Evolutionary conservation across 2,113 vertebrate species (phyloP).

Genomic region (Myiopsitta monachus): DNA sequence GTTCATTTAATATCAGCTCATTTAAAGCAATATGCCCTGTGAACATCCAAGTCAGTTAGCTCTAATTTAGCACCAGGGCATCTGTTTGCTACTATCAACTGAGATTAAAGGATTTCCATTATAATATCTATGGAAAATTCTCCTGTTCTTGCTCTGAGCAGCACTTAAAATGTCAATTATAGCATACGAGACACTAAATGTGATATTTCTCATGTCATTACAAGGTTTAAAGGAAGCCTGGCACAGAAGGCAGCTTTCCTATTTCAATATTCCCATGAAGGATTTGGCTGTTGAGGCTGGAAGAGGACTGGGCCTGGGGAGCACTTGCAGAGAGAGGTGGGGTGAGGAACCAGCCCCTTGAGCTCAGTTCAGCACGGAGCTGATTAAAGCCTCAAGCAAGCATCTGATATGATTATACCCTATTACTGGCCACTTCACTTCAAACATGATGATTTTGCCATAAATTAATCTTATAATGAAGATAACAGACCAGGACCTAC

Average conservation of each 20-base stretch:
- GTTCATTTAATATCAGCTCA: neutral
- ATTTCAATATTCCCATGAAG: neutral
- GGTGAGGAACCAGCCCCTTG: neutral
- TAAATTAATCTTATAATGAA: neutral
- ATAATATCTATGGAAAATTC: neutral
- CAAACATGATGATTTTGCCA: neutral
- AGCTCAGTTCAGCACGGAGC: neutral
- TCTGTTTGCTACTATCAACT: conserved; percentile 11
- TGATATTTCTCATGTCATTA: neutral
- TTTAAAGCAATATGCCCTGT: neutral
- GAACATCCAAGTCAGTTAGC: neutral
- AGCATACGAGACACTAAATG: neutral
- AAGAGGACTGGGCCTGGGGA: neutral
- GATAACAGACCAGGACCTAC: neutral
- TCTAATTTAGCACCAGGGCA: conserved; percentile 4
- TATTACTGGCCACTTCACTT: neutral
- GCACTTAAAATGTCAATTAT: conserved; percentile 34
- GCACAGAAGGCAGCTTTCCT: neutral
- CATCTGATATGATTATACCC: neutral
- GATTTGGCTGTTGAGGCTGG: neutral
- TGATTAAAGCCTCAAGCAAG: neutral
- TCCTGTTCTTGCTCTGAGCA: conserved; percentile 6
- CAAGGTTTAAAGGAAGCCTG: neutral
- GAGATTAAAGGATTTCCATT: conserved; percentile 17
- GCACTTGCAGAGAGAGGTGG: neutral